Evolutionary conservation across 2,888 invertebrate genomes (phyloP).

Genomic region (Drosophila peninsularis): DNA sequence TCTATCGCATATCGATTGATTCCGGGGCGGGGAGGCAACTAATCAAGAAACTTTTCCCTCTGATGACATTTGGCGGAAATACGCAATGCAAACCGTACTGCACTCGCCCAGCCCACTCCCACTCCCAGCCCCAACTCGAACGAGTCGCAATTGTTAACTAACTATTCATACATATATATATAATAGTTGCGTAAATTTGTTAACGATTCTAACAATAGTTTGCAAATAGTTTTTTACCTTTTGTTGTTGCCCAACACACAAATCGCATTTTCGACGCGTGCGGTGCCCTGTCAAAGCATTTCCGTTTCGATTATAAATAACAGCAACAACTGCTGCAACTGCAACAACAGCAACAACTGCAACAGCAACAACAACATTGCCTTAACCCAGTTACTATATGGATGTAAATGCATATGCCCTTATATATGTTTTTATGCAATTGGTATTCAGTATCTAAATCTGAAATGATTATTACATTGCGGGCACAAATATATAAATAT

Average conservation of each 20-base stretch:
- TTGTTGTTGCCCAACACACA: slow-evolving; percentile 8
- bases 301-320: slow-evolving; percentile 74
- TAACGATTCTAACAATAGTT: slow-evolving; percentile 78
- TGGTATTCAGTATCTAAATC: slow-evolving; percentile 15
- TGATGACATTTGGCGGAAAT: slow-evolving; percentile 83
- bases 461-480: neutral
- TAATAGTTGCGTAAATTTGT: slow-evolving; percentile 71
- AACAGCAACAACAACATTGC: slow-evolving; percentile 3
- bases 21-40: slow-evolving; percentile 33
- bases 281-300: slow-evolving; percentile 74
- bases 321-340: slow-evolving; percentile 40
- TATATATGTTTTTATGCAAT: slow-evolving; percentile 2
- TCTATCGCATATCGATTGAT: slow-evolving; percentile 57
- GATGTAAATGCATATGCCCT: neutral
- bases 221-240: slow-evolving; percentile 57
- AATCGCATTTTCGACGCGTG: slow-evolving; percentile 57
- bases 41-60: slow-evolving; percentile 75
- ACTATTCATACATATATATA: slow-evolving; percentile 5
- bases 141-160: slow-evolving; percentile 45
- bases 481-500: too few relatives aligned
- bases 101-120: slow-evolving; percentile 1
- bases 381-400: slow-evolving; percentile 6
- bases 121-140: neutral
- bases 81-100: slow-evolving; percentile 83
- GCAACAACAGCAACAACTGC: neutral